Base-by-base conservation (phyloP, 1,140 invertebrate species). In the Chrysomallon squamiferum region DNA sequence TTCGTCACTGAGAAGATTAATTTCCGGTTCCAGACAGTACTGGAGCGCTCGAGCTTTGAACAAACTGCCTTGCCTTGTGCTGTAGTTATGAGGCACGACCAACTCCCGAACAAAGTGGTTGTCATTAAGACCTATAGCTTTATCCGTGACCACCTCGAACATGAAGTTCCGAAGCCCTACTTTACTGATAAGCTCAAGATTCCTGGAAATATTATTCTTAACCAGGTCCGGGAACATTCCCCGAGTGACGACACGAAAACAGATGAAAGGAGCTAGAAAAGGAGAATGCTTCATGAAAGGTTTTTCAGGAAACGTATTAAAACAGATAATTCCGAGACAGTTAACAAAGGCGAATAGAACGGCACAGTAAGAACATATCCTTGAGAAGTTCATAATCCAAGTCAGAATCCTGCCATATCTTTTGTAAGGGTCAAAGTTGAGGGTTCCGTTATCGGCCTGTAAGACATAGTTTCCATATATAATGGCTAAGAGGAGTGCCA, bases 141-240 rank as follows among this genome's bases (percentile, higher is more conserved):
- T 96, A 80, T 99, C 97, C 18, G 95, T 96, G 0, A 98, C 96
- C 25, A 99, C 95, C 89, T 99, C 96, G 72, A 98, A 93, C 65
- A 97, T 90, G 79, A 98, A 99, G 84, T 98, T 97, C 82, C 97
- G 95, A 52, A 98, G 86, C 5, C 95, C 95, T 1, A 93, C 92
- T 79, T 95, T 92, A 58, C 91, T 86, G 79, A 96, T 98, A 52
- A 91, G 92, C 71, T 93, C 92, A 85, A 98, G 90, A 84, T 99
- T 99, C 59, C 92, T 88, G 57, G 80, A 79, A 0, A 98, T 93
- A 88, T 98, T 98, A 38, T 89, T 89, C 80, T 91, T 81, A 0
- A 98, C 96, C 45, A 98, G 86, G 68, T 96, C 91, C 1, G 96
- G 94, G 86, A 93, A 98, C 86, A 97, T 94, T 1, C 97, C 96